phyloP scores from a whole-genome alignment of 2,797 vertebrate genomes.

The Acanthurus lineatus region DNA sequence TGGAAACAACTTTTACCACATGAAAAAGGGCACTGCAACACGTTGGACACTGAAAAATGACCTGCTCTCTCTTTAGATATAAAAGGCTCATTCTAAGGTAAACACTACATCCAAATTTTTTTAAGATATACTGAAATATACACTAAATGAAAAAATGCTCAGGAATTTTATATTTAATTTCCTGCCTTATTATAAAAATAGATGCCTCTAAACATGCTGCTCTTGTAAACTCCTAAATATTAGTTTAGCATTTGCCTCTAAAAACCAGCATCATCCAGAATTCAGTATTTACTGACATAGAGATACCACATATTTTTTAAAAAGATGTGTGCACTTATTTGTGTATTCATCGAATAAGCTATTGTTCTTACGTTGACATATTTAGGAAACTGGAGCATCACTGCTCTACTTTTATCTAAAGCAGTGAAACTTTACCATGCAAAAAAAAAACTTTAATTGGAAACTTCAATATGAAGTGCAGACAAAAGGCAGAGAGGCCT shows the following conservation, averaged over 20 bases:
- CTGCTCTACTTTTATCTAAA: constrained; percentile 60
- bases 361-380: constrained; percentile 45
- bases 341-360: neutral
- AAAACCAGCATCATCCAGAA: neutral
- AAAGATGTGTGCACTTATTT: neutral
- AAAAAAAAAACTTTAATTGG: constrained; percentile 20
- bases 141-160: no score
- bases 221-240: neutral
- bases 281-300: neutral
- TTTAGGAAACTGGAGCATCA: constrained; percentile 69
- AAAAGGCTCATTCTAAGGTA: no score
- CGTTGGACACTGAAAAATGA: no score
- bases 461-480: neutral
- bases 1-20: no score
- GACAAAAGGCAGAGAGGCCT: neutral
- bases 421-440: constrained; percentile 11
- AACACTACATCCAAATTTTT: no score
- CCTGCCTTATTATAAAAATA: no score
- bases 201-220: no score
- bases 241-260: neutral
- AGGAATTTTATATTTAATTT: no score
- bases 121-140: no score
- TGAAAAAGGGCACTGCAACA: no score
- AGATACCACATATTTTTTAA: neutral
- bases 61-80: no score